Evolutionary conservation across 64 coral and sea anemone species (phyloP).

Genomic region (Hydrozoanthus tunicans): DNA sequence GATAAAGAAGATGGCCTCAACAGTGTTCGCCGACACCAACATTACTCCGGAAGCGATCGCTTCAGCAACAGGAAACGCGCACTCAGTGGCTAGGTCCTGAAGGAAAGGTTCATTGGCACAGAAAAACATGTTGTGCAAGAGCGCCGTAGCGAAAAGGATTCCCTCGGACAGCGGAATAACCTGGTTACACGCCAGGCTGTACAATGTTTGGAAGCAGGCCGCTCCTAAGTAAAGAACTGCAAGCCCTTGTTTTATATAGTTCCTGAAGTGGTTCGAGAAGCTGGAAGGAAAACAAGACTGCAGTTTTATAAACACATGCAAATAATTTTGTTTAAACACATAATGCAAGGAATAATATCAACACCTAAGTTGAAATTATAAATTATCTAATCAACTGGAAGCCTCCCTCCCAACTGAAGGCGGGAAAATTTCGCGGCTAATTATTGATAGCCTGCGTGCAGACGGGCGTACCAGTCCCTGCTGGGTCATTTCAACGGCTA

Average conservation of each 20-base stretch:
- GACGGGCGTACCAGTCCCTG: no score
- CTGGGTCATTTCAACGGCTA: no score
- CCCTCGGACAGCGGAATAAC: background rate
- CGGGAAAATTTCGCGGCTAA: no score
- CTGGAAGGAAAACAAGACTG: background rate
- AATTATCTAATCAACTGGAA: no score
- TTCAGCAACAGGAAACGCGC: constrained; percentile 26
- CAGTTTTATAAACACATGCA: background rate
- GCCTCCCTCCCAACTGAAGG: no score
- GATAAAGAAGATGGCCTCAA: background rate
- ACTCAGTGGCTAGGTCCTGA: background rate
- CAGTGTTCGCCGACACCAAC: background rate
- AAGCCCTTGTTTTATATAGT: background rate
- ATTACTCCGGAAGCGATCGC: constrained; percentile 8
- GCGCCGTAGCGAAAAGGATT: constrained; percentile 20
- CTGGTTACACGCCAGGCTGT: constrained; percentile 23
- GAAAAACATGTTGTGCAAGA: constrained; percentile 42
- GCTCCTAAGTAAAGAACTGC: background rate
- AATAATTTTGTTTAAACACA: no score
- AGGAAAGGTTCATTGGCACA: constrained; percentile 39
- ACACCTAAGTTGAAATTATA: no score
- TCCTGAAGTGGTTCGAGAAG: constrained; percentile 10
- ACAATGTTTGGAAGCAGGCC: constrained; percentile 22
- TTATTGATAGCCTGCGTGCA: no score
- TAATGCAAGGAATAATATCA: no score